Percentiles rank a stretch among this genome's conserved stretches.
phyloP scores from a whole-genome alignment of 2,113 vertebrate species.

The Phalacrocorax carbo region DNA sequence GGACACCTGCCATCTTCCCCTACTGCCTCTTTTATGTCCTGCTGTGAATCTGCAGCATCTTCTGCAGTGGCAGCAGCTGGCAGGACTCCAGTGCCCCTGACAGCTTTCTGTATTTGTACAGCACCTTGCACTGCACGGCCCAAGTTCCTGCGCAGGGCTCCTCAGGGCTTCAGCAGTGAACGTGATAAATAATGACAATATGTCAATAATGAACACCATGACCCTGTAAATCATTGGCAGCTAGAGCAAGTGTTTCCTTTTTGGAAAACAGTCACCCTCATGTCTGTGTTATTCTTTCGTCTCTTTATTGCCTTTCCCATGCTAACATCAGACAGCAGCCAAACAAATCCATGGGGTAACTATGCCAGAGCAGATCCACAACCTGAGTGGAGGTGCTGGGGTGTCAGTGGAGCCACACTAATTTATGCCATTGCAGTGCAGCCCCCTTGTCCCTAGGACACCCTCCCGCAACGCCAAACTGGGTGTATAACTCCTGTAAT shows the following conservation, averaged over 20 bases:
- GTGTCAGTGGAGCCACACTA: not conserved
- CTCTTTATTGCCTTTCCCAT: not conserved
- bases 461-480: not conserved
- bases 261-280: constrained; percentile 24
- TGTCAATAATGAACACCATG: constrained; percentile 38
- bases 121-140: not conserved
- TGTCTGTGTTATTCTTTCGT: constrained; percentile 25
- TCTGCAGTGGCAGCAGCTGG: constrained; percentile 55
- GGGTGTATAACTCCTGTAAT: constrained; percentile 20
- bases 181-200: constrained; percentile 42
- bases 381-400: not conserved
- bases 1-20: constrained; percentile 65
- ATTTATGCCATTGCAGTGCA: not conserved
- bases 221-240: constrained; percentile 59
- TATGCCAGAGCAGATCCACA: not conserved
- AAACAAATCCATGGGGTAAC: not conserved
- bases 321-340: not conserved
- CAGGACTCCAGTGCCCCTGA: not conserved
- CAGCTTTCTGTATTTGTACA: constrained; percentile 1
- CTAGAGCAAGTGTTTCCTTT: constrained; percentile 40
- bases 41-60: constrained; percentile 56
- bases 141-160: not conserved
- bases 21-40: constrained; percentile 54
- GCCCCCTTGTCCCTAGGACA: not conserved
- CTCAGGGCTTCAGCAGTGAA: not conserved